phyloP scores from a whole-genome alignment of 2,888 invertebrate species.

The Cerastis leucographa region DNA sequence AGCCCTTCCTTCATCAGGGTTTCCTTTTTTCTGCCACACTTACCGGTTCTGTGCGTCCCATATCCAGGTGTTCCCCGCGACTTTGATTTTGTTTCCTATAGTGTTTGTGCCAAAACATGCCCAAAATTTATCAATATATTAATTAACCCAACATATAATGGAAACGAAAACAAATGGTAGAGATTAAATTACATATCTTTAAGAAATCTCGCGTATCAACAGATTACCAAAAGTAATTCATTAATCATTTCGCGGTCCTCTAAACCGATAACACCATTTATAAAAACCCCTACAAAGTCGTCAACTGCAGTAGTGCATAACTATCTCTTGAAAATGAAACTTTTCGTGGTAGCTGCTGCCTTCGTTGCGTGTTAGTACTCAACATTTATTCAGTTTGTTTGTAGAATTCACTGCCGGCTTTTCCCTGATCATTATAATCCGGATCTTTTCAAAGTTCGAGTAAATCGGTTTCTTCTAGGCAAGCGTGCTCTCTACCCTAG shows the following conservation, averaged over 20 bases:
- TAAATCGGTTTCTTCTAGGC: too few relatives aligned
- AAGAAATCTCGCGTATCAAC: slow-evolving; percentile 1
- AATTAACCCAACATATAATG: background rate
- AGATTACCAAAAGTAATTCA: slow-evolving; percentile 20
- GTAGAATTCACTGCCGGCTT: too few relatives aligned
- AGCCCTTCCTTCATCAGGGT: too few relatives aligned
- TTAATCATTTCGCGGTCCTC: background rate
- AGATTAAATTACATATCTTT: slow-evolving; percentile 19
- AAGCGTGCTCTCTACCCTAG: too few relatives aligned
- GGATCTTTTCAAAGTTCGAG: too few relatives aligned
- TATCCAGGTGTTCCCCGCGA: too few relatives aligned
- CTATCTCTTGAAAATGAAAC: slow-evolving; percentile 69
- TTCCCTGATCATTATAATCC: too few relatives aligned
- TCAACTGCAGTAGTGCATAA: background rate
- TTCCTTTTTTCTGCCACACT: too few relatives aligned
- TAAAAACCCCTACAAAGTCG: slow-evolving; percentile 26
- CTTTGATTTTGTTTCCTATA: too few relatives aligned
- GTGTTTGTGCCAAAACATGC: background rate
- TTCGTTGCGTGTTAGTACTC: slow-evolving; percentile 72
- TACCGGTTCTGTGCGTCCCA: too few relatives aligned
- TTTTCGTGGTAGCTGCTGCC: slow-evolving; percentile 70
- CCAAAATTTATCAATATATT: background rate
- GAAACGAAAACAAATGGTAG: slow-evolving; percentile 4
- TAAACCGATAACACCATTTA: slow-evolving; percentile 34
- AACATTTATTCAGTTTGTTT: background rate